These are phyloP conservation scores for Drosophila sproati DNA, from an alignment of 1,140 invertebrate genomes.

Conservation along the genomic window DNA sequence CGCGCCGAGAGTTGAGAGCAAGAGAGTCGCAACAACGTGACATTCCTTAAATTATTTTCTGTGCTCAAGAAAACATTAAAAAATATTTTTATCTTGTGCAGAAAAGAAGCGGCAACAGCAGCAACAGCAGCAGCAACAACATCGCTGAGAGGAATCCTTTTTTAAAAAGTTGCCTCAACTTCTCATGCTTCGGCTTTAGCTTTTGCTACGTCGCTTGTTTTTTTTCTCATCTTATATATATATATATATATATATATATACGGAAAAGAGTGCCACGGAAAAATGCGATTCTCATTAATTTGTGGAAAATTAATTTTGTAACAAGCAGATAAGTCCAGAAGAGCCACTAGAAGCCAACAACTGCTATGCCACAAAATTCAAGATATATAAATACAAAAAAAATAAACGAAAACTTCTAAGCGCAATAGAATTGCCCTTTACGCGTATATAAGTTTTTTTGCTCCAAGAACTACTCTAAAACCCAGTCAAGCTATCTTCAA, in stretches of 20 bases:
- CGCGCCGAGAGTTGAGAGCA: constrained; percentile 34
- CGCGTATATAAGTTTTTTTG: not conserved
- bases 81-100: constrained; percentile 79
- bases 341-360: constrained; percentile 17
- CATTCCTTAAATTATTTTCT: constrained; percentile 80
- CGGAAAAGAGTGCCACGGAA: constrained; percentile 43
- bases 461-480: not conserved
- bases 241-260: not conserved
- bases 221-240: not conserved
- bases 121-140: constrained; percentile 43
- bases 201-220: not conserved
- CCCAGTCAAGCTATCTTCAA: not conserved
- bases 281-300: constrained; percentile 65
- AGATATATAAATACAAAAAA: not conserved
- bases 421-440: constrained; percentile 20
- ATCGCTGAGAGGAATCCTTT: constrained; percentile 69
- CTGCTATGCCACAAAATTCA: not conserved
- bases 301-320: constrained; percentile 67
- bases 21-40: constrained; percentile 65
- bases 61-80: constrained; percentile 82
- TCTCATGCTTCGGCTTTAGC: constrained; percentile 13
- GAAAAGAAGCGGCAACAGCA: constrained; percentile 34
- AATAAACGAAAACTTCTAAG: constrained; percentile 12
- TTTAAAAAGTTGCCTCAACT: constrained; percentile 54
- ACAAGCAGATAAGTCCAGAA: constrained; percentile 53